Percentiles rank a stretch among this genome's conserved stretches.
Conservation (phyloP, 2,797 vertebrate genomes). For the Mionectes olivaceus region DNA sequence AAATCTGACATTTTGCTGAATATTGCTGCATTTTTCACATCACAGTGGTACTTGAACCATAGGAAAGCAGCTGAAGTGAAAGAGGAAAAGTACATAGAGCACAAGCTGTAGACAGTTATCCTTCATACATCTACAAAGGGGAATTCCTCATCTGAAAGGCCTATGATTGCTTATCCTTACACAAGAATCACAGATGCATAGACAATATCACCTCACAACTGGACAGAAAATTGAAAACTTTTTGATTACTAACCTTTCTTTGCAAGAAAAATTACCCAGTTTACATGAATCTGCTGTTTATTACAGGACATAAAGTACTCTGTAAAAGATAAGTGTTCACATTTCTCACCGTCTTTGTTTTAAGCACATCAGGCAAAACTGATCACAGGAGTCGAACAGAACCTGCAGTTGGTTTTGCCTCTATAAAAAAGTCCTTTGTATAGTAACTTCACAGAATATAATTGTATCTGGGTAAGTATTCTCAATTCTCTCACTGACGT, state of each 20-base stretch:
- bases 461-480: background rate
- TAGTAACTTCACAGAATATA: background rate
- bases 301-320: background rate
- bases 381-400: background rate
- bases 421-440: background rate
- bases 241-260: background rate
- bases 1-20: background rate
- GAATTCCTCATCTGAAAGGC: background rate
- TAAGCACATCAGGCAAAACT: background rate
- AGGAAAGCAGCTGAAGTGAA: background rate
- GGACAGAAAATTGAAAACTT: accelerated
- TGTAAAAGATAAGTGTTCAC: background rate
- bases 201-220: background rate
- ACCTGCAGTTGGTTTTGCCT: background rate
- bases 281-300: background rate
- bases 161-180: background rate
- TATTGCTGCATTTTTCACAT: background rate
- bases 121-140: background rate
- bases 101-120: background rate
- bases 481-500: background rate
- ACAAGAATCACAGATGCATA: background rate
- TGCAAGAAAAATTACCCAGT: background rate
- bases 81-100: background rate
- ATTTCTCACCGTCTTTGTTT: background rate
- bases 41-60: background rate